A percentile compares a stretch with the other conserved stretches of the same genome.
Conservation (phyloP, 2,113 vertebrate genomes). For the Callorhinus ursinus region DNA sequence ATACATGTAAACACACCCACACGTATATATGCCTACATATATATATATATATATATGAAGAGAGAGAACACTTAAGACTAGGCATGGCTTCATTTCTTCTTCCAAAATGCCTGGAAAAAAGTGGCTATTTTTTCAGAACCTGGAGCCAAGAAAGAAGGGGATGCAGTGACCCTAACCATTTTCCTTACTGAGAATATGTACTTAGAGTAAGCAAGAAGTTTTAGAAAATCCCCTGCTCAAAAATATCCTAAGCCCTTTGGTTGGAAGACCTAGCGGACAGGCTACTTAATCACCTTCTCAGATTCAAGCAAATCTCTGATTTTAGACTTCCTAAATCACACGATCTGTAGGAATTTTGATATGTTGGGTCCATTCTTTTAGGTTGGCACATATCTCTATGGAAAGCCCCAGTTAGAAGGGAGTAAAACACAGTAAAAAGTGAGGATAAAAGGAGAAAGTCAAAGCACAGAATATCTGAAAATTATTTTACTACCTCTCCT, state of each 20-base stretch:
- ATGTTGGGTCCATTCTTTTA: not conserved
- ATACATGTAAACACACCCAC: not conserved
- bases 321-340: not conserved
- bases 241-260: slow-evolving; percentile 27
- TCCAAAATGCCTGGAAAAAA: not conserved
- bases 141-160: not conserved
- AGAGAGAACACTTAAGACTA: not conserved
- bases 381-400: not conserved
- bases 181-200: slow-evolving; percentile 33
- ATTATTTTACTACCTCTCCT: not conserved
- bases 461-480: not conserved
- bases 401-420: not conserved
- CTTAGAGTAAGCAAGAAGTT: not conserved
- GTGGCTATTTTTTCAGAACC: not conserved
- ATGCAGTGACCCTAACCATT: not conserved
- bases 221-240: slow-evolving; percentile 13
- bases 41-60: not conserved
- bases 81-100: not conserved
- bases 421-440: slow-evolving; percentile 8
- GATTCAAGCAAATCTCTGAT: slow-evolving; percentile 25
- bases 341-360: slow-evolving; percentile 13
- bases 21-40: not conserved
- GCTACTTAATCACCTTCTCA: not conserved
- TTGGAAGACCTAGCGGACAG: slow-evolving; percentile 12
- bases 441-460: not conserved